phyloP scores from a whole-genome alignment of 2,888 invertebrate genomes.

The Volucella zonaria region DNA sequence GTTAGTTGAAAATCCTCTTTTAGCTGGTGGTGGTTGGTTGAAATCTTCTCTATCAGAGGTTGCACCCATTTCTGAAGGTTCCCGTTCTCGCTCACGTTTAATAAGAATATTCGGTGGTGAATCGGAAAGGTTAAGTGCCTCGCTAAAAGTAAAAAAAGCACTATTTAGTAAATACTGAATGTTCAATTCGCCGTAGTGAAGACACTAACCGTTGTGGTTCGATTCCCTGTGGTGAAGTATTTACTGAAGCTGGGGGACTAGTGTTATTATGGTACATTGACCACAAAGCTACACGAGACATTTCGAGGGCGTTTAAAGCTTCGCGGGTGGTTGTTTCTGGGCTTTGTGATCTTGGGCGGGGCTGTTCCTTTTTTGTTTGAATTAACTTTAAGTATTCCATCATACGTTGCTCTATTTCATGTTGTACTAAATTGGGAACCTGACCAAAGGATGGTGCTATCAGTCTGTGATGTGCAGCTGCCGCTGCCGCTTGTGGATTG shows the following conservation, averaged over 20 bases:
- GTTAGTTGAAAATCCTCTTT: conserved; percentile 79
- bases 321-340: conserved; percentile 83
- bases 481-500: conserved; percentile 85
- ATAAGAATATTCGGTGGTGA: conserved; percentile 84
- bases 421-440: conserved; percentile 85
- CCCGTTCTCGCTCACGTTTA: conserved; percentile 85
- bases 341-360: conserved; percentile 80
- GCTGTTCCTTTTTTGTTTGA: conserved; percentile 83
- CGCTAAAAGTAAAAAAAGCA: conserved; percentile 82
- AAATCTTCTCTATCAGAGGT: conserved; percentile 79
- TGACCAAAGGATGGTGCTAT: conserved; percentile 83
- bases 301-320: conserved; percentile 87
- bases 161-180: conserved; percentile 48
- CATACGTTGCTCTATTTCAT: conserved; percentile 90
- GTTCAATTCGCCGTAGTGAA: conserved; percentile 54
- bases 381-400: conserved; percentile 91
- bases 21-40: conserved; percentile 86
- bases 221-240: conserved; percentile 81
- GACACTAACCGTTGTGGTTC: conserved; percentile 83
- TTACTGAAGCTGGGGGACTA: conserved; percentile 83
- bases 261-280: conserved; percentile 90
- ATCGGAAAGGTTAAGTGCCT: conserved; percentile 92
- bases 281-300: conserved; percentile 91
- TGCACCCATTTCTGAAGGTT: conserved; percentile 74
- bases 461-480: conserved; percentile 81